Base-by-base conservation (phyloP, 2,113 vertebrate species). In the Trichomycterus rosablanca region DNA sequence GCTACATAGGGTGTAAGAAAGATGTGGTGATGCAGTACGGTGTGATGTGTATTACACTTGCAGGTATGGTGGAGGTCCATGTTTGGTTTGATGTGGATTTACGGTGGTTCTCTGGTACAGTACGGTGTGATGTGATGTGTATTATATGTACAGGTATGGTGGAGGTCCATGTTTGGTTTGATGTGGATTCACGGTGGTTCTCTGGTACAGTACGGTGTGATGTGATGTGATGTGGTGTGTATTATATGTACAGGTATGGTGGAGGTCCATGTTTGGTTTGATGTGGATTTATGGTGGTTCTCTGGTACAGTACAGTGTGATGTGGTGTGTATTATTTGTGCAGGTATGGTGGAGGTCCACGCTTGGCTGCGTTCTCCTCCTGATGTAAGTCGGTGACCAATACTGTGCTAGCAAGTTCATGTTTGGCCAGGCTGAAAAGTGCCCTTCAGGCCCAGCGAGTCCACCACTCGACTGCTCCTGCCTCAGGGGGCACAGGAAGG, bases 321-420 rank as follows among this genome's bases (percentile, higher is more conserved):
- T 56, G 26, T 9, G 15, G 3, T 11, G 43, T 30, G 43, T 57
- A 34, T 63, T 64, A 55, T 39, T 64, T 56, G 54, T 63, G 35
- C 71, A 76, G 78, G 74, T 73, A 63, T 74, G 79, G 78, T 59
- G 60, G 59, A 60, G 72, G 54, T 67, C 63, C 68, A 43, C 44
- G 74, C 78, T 77, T 74, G 72, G 71, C 69, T 77, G 79, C 53
- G 54, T 83, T 78, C 76, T 69, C 62, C 68, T 78, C 78, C 78
- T 81, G 80, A 84, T 86, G 81, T 81, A 80, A 79, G 75, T 75
- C 76, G 72, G 71, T 87, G 84, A 87, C 83, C 84, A 82, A 79
- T 83, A 77, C 77, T 77, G 74, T 56, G 76, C 83, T 83, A 76
- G 77, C 81, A 79, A 84, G 82, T 81, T 75, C 78, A 76, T 83